Evolutionary conservation across 2,888 invertebrate genomes (phyloP).

Genomic region (Temnothorax unifasciatus): DNA sequence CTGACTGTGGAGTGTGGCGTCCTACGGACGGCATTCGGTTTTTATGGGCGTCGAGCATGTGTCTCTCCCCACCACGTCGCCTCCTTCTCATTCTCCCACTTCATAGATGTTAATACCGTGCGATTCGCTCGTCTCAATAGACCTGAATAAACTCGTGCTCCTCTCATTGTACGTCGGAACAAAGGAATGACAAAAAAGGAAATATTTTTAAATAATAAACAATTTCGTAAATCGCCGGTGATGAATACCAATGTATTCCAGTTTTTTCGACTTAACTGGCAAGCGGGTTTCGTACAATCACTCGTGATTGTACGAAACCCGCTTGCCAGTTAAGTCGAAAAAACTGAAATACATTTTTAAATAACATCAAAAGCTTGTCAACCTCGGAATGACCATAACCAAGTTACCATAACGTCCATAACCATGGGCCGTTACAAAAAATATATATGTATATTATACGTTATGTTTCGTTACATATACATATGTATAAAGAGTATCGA

Average conservation of each 20-base stretch:
- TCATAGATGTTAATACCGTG: neutral
- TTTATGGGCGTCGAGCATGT: conserved; percentile 69
- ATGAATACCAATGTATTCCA: too few species aligned
- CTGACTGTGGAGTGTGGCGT: conserved; percentile 70
- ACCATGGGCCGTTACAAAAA: neutral
- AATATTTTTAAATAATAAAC: neutral
- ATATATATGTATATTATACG: neutral
- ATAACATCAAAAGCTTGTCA: neutral
- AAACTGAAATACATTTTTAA: too few species aligned
- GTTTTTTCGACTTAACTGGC: too few species aligned
- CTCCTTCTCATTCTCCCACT: conserved; percentile 36
- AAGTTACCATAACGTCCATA: neutral
- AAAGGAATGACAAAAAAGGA: conserved; percentile 9
- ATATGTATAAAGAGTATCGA: neutral
- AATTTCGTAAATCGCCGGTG: too few species aligned
- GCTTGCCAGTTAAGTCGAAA: too few species aligned
- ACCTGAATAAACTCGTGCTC: neutral
- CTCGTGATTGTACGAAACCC: too few species aligned
- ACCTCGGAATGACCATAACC: neutral
- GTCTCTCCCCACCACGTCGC: conserved; percentile 52
- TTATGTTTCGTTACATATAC: neutral
- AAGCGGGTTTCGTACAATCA: too few species aligned
- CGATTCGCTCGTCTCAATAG: neutral
- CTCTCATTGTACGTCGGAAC: neutral
- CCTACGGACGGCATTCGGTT: conserved; percentile 66